phyloP scores from a whole-genome alignment of 2,888 invertebrate species.

The Agonopterix alstromeriana region DNA sequence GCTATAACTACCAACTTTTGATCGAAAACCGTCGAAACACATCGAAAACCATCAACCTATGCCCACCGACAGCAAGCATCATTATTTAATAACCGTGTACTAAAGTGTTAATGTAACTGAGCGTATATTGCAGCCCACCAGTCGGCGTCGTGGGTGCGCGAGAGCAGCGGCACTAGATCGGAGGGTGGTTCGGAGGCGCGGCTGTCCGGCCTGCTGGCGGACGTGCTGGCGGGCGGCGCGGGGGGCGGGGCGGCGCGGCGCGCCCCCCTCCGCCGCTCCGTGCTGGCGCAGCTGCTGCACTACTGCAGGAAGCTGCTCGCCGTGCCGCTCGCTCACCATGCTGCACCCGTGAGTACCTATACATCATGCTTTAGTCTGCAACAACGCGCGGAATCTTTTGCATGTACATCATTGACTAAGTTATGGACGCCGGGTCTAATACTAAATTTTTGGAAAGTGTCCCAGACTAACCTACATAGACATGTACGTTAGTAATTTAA shows the following conservation, averaged over 20 bases:
- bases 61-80: no score
- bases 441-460: no score
- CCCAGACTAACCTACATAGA: no score
- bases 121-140: conserved; percentile 51
- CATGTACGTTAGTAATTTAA: no score
- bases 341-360: no score
- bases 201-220: conserved; percentile 82
- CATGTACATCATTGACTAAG: no score
- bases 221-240: conserved; percentile 71
- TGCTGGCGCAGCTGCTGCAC: conserved; percentile 83
- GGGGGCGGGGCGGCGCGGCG: conserved; percentile 75
- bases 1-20: no score
- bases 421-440: no score
- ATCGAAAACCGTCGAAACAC: no score
- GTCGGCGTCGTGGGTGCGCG: conserved; percentile 46
- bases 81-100: conserved; percentile 53
- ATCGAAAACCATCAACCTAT: no score
- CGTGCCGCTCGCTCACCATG: conserved; percentile 48
- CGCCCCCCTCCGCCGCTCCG: conserved; percentile 80
- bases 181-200: conserved; percentile 79
- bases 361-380: no score
- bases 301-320: conserved; percentile 78
- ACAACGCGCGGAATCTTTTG: no score
- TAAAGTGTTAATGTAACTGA: conserved; percentile 60
- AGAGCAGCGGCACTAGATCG: conserved; percentile 69